A percentile compares a stretch with the other conserved stretches of the same genome.
phyloP scores from a whole-genome alignment of 1,140 invertebrate genomes.

The Mya arenaria region DNA sequence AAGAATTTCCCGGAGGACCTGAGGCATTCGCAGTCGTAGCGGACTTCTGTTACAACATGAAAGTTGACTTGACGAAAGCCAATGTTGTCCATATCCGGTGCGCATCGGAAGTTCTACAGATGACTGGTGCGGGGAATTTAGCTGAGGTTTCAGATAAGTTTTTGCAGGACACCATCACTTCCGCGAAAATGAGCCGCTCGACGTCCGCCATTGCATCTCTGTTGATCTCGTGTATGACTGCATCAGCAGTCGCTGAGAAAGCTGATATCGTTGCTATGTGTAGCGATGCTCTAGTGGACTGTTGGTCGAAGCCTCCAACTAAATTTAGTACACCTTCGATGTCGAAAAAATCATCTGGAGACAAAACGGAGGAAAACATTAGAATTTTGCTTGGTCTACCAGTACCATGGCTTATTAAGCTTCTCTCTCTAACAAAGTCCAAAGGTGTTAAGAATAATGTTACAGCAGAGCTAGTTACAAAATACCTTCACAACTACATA shows the following conservation, averaged over 20 bases:
- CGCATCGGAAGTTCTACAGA: constrained; percentile 76
- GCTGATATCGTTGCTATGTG: constrained; percentile 70
- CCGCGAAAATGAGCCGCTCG: constrained; percentile 74
- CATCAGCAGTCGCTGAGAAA: constrained; percentile 72
- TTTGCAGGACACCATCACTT: constrained; percentile 74
- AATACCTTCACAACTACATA: constrained; percentile 64
- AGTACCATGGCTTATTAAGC: constrained; percentile 71
- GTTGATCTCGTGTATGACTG: constrained; percentile 66
- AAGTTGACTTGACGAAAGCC: constrained; percentile 71
- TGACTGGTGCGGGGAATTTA: constrained; percentile 75
- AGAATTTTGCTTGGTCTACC: constrained; percentile 65
- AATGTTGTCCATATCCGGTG: constrained; percentile 77
- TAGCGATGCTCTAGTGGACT: constrained; percentile 74
- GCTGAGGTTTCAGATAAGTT: constrained; percentile 76
- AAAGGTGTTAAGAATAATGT: constrained; percentile 64
- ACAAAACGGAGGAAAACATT: constrained; percentile 59
- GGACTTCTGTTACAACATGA: constrained; percentile 80
- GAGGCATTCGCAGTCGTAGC: constrained; percentile 76
- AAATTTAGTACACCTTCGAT: constrained; percentile 67
- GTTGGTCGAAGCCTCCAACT: constrained; percentile 71
- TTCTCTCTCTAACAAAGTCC: constrained; percentile 65
- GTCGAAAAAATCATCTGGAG: constrained; percentile 54
- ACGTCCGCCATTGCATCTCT: constrained; percentile 66
- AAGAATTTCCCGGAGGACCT: constrained; percentile 77
- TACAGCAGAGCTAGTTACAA: constrained; percentile 67